Base-by-base conservation (phyloP, 2,888 invertebrate genomes). In the Isoperla grammatica region DNA sequence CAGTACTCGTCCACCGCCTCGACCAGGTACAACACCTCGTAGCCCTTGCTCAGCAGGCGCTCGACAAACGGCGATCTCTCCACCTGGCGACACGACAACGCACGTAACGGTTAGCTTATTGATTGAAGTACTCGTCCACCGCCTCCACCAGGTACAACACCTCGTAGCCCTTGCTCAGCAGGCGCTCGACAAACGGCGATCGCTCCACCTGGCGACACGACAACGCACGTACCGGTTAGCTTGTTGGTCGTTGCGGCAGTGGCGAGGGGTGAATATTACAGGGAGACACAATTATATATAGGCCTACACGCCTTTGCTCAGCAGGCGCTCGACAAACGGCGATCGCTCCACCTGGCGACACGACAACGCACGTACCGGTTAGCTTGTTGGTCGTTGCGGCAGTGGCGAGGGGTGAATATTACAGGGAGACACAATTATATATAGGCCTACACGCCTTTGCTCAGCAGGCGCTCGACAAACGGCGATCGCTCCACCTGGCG, bases 1-100 rank as follows among this genome's bases (percentile, higher is more conserved):
- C 92, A 88, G 78, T 99, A 99, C 77, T 99, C 99, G 78, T 99
- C 99, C 50, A 99, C 96, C 35, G 99, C 93, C 78, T 99, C 99
- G 9, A 88, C 86, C 55, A 99, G 80, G 74, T 87, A 97, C 63
- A 99, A 78, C 59, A 97, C 94, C 81, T 99, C 99, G 75, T 90
- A 95, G 12, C 97, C 97, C 74, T 93, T 94, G 73, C 86, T 86
- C 68, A 94, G 78, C 39, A 99, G 81, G 53, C 95, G 83, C 78
- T 99, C 99, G 54, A 95, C 96, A 76, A 99, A 99, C 55, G 98
- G 98, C 5, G 95, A 95, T 66, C 81, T 84, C 70, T 85, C 87
- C 42, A 95, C 92, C 77, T 79, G 65, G n/a, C 46, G 1, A 56
- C 3, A 61, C 12, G 40, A 60, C 3, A 15, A 29, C 15, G 60